Percentiles rank a stretch among this genome's conserved stretches.
Evolutionary conservation across 2,113 vertebrate species (phyloP).

Genomic region (Hippocampus guttulatus): DNA sequence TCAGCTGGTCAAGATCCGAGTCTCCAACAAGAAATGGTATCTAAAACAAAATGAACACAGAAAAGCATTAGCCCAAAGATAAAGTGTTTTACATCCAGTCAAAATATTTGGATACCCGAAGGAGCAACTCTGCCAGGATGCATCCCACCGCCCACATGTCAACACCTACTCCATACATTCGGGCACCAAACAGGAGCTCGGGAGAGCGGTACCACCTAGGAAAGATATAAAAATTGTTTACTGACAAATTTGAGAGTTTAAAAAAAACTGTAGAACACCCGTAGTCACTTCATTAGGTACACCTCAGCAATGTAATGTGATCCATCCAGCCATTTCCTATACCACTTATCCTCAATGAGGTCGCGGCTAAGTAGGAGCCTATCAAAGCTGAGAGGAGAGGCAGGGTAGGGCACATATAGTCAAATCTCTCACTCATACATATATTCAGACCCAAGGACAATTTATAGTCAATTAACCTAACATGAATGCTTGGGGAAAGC

Average conservation of each 20-base stretch:
- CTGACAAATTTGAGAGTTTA: background rate
- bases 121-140: slow-evolving; percentile 92
- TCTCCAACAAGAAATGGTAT: slow-evolving; percentile 95
- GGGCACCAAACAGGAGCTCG: slow-evolving; percentile 92
- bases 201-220: slow-evolving; percentile 94
- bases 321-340: too few relatives aligned
- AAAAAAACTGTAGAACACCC: background rate
- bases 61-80: background rate
- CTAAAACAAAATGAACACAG: slow-evolving; percentile 56
- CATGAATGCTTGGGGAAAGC: too few relatives aligned
- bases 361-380: too few relatives aligned
- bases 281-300: background rate
- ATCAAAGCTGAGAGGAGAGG: too few relatives aligned
- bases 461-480: too few relatives aligned
- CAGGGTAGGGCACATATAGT: too few relatives aligned
- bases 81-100: background rate
- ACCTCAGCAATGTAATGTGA: too few relatives aligned
- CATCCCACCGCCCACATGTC: slow-evolving; percentile 99
- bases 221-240: slow-evolving; percentile 15
- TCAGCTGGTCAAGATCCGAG: slow-evolving; percentile 94
- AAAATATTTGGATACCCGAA: slow-evolving; percentile 74
- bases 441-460: too few relatives aligned
- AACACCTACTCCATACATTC: slow-evolving; percentile 96
- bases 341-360: too few relatives aligned
- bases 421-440: too few relatives aligned